These are phyloP conservation scores for Nebria salina DNA, from an alignment of 2,888 invertebrate genomes.

Conservation along the genomic window DNA sequence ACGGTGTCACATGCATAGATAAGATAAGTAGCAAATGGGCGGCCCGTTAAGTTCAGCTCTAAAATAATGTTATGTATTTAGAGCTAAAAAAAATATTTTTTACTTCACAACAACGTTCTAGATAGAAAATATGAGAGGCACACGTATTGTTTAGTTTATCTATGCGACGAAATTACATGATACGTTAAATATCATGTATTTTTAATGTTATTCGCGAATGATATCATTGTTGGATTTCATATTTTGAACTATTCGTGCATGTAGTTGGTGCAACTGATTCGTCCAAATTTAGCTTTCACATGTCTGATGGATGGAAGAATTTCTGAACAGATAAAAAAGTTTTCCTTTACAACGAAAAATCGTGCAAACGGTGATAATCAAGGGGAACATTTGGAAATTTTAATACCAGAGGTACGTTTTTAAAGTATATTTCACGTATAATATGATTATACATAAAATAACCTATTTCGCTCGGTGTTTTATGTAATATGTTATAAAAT, in stretches of 20 bases:
- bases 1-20: constrained; percentile 1
- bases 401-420: constrained; percentile 76
- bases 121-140: background rate
- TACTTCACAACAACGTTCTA: background rate
- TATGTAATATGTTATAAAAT: constrained; percentile 14
- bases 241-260: background rate
- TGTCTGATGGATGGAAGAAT: constrained; percentile 71
- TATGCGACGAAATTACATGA: too few relatives aligned
- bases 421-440: constrained; percentile 20
- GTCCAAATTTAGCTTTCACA: constrained; percentile 61
- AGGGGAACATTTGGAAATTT: constrained; percentile 80
- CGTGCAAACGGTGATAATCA: constrained; percentile 68
- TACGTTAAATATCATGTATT: background rate
- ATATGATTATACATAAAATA: constrained; percentile 2
- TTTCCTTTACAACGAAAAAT: constrained; percentile 79
- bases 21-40: constrained; percentile 1
- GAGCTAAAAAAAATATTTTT: background rate
- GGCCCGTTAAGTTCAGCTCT: background rate
- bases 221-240: background rate
- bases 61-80: background rate
- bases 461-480: constrained; percentile 51
- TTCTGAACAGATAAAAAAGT: constrained; percentile 81
- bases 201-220: too few relatives aligned
- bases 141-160: too few relatives aligned
- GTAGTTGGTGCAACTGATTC: background rate